Conservation (phyloP, 1,140 invertebrate species). For the Thereuonema tuberculata region DNA sequence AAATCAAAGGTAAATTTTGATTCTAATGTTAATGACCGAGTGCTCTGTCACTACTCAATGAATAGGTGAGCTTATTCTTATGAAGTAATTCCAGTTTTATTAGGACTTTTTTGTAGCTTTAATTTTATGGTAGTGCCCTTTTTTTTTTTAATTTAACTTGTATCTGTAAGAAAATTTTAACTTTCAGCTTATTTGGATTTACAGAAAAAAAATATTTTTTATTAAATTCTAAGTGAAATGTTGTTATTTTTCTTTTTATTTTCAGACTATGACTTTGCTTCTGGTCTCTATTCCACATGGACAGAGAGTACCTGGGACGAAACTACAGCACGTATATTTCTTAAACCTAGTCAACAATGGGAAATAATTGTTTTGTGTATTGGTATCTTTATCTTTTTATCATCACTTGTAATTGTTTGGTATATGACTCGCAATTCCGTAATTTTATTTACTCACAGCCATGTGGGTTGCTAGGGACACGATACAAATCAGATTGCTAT, state of each 20-base stretch:
- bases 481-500: constrained; percentile 10
- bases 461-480: constrained; percentile 3
- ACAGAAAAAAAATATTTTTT: too few relatives aligned
- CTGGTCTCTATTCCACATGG: constrained; percentile 71
- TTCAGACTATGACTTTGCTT: constrained; percentile 63
- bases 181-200: too few relatives aligned
- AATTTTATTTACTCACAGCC: neutral
- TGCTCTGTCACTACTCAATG: constrained; percentile 8
- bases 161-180: too few relatives aligned
- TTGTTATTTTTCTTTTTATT: constrained; percentile 9
- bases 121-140: too few relatives aligned
- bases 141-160: too few relatives aligned
- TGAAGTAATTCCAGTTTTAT: too few relatives aligned
- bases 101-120: too few relatives aligned
- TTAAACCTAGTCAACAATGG: constrained; percentile 44
- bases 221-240: too few relatives aligned
- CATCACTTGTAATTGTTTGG: constrained; percentile 2
- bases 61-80: constrained; percentile 6
- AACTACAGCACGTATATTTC: constrained; percentile 60
- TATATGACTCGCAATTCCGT: neutral
- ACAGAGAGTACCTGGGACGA: constrained; percentile 74
- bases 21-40: constrained; percentile 13
- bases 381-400: constrained; percentile 4
- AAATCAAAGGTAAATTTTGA: constrained; percentile 5
- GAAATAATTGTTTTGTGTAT: constrained; percentile 21